Evolutionary conservation across 1,140 invertebrate genomes (phyloP), one percentile per base, ranked within the genome.

Genomic region (Musca vetustissima): DNA sequence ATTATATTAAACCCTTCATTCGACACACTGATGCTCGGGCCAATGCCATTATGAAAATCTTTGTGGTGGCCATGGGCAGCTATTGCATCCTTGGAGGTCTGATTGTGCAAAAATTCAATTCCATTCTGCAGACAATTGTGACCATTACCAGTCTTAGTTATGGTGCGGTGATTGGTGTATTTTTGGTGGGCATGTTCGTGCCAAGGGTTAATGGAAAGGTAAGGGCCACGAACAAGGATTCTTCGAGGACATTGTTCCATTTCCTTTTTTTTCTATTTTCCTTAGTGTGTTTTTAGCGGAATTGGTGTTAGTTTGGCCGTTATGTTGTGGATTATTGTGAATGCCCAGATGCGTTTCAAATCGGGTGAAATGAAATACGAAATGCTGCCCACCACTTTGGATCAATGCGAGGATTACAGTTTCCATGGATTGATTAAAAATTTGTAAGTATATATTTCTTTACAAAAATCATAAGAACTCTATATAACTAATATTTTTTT

Each of bases 291-390:
- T n/a, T n/a, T n/a, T n/a, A n/a, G n/a, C n/a, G n/a, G n/a, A n/a
- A 86, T 89, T 0, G 43, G 92, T 0, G 75, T 85, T 22, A 88
- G 90, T 69, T 79, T 94, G 4, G 74, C 84, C 3, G 82, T 91
- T 15, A 88, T 92, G 71, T 85, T 90, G 15, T 93, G 90, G 90
- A 88, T 95, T 22, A 92, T 92, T 4, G 84, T 92, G 25, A 91
- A 91, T 4, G 88, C 89, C 1, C 91, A 93, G 76, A 83, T 89
- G 13, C 85, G 88, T 32, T 87, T 90, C 53, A 87, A 87, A 4
- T 81, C 77, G 1, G 88, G 88, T 0, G 74, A 68, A 84, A 90
- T 75, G 69, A 70, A 24, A 86, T 87, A 78, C 77, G 84, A 2
- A 2, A 79, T 83, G 1, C 85, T 87, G 73, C 84, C 86, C 0